Evolutionary conservation across 2,888 invertebrate species (phyloP), one percentile per base, ranked within the genome.

Genomic region (Didymodactylos carnosus): DNA sequence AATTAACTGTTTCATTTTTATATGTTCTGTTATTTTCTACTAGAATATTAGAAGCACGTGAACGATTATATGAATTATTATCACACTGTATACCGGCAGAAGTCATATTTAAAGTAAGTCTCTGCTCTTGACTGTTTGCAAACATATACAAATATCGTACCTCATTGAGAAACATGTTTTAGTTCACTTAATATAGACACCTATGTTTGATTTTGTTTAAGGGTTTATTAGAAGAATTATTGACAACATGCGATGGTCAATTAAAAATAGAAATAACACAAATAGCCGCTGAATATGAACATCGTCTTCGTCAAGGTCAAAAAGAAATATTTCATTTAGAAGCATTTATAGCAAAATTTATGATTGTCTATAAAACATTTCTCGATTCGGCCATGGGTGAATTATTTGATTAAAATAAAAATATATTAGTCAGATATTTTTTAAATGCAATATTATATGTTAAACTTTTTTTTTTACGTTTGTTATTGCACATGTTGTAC

Each of bases 321-420:
- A 97, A 97, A 84, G 88, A 90, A 29, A 94, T 98, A 79, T 94
- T 93, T 80, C 97, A 98, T 83, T 86, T 98, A 72, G 98, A 98
- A 84, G 94, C 94, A 4, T 98, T 98, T 86, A 89, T 94, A 70
- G 93, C 93, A 0, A 90, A 91, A 79, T 95, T 95, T 82, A 97
- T 98, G 97, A 88, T 89, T 43, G 88, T 92, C 78, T 94, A 94
- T 82, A 91, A 92, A 80, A n/a, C n/a, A n/a, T n/a, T n/a, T n/a
- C n/a, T n/a, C n/a, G n/a, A n/a, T n/a, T n/a, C n/a, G n/a, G n/a
- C n/a, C n/a, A n/a, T n/a, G n/a, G n/a, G n/a, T n/a, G n/a, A n/a
- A n/a, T n/a, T n/a, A n/a, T n/a, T n/a, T n/a, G n/a, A n/a, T n/a
- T n/a, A n/a, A n/a, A n/a, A n/a, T n/a, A n/a, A n/a, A n/a, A n/a